phyloP scores from a whole-genome alignment of 2,797 vertebrate species.

The Halcyon leucocephala region DNA sequence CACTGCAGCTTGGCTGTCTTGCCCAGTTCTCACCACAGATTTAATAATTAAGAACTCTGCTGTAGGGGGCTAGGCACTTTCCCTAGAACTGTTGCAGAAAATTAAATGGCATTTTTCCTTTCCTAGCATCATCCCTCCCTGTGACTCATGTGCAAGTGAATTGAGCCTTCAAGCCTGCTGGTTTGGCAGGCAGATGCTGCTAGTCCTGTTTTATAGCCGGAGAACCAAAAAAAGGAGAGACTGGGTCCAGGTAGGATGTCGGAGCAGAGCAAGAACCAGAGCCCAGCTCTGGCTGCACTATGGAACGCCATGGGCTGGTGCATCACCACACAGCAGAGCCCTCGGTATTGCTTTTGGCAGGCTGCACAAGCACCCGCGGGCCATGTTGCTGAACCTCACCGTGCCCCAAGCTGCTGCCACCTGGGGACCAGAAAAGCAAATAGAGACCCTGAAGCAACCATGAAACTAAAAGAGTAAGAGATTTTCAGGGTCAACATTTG shows the following conservation, averaged over 20 bases:
- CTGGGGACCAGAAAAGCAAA: background rate
- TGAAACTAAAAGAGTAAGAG: background rate
- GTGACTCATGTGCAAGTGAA: background rate
- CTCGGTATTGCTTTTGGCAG: background rate
- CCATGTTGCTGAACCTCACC: fast-evolving
- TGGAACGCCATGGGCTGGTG: background rate
- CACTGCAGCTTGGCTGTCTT: background rate
- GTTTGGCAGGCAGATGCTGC: background rate
- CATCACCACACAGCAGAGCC: background rate
- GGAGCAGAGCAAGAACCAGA: background rate
- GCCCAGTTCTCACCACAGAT: background rate
- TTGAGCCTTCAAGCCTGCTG: background rate
- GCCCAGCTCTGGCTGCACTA: background rate
- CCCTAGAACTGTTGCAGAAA: background rate
- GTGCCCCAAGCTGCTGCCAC: background rate
- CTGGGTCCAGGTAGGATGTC: background rate
- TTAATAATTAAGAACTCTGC: background rate
- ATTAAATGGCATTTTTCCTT: background rate
- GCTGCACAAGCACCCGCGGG: background rate
- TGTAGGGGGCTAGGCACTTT: background rate
- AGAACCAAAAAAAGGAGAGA: background rate
- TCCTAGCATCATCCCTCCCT: background rate
- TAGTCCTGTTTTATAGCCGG: background rate
- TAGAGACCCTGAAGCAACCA: background rate
- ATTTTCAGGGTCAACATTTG: background rate